Evolutionary conservation across 2,797 vertebrate species (phyloP).

Genomic region (Poecilia wingei): DNA sequence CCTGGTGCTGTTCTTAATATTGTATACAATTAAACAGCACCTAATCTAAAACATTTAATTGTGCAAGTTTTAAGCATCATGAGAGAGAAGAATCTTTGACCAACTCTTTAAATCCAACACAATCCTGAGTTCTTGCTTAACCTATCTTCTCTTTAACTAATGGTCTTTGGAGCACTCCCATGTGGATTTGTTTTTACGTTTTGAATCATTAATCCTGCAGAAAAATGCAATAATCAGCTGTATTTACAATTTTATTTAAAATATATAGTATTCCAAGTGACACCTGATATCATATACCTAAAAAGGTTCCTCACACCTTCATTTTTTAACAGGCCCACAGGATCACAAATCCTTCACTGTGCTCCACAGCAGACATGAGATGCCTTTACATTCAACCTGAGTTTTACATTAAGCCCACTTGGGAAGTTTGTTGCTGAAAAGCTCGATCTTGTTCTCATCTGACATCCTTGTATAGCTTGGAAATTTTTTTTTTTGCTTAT

Average conservation of each 20-base stretch:
- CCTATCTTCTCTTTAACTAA: background rate
- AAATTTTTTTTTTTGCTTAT: background rate
- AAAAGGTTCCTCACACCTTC: background rate
- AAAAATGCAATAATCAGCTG: background rate
- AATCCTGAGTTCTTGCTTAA: background rate
- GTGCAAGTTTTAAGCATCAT: background rate
- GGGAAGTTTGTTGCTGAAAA: background rate
- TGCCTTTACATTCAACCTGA: background rate
- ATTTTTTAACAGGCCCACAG: background rate
- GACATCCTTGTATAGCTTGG: background rate
- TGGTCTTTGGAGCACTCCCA: background rate
- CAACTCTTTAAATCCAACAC: background rate
- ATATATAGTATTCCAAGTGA: background rate
- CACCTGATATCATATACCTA: background rate
- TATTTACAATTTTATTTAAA: background rate
- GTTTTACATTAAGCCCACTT: background rate
- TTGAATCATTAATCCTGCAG: background rate
- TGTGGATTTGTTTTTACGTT: background rate
- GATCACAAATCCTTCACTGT: background rate
- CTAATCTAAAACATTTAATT: background rate
- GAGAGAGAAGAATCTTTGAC: background rate
- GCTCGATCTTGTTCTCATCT: background rate
- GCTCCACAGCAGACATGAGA: background rate
- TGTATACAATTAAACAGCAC: background rate
- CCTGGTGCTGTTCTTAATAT: background rate